Evolutionary conservation across 2,888 invertebrate genomes (phyloP), one percentile per base, ranked within the genome.

Genomic region (Meliscaeva auricollis): DNA sequence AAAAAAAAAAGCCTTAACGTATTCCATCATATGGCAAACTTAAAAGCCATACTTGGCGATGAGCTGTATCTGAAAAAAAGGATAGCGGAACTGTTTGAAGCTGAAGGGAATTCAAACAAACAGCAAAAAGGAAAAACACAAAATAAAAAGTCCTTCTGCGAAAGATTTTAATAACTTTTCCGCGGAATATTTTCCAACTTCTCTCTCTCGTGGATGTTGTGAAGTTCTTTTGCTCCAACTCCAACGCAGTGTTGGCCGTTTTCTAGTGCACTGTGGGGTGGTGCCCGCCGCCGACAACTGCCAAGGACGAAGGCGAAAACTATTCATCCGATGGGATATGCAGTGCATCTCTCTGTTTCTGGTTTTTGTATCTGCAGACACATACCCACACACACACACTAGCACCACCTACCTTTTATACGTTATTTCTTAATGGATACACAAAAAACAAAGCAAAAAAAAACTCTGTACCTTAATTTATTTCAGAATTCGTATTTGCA

Each of bases 121-220:
- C 64, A 62, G 15, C 30, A 20, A 30, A 22, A 20, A 22, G 1
- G 26, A 52, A 26, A 22, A 26, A 11, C 35, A 56, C 38, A 64
- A 60, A 58, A 66, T n/a, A 74, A 79, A 58, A 68, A 58, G 46
- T 35, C 38, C 54, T n/a, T 22, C 50, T 60, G 80, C 75, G 75
- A 75, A 79, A 84, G 84, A 84, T 84, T 84, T 84, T 84, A 84
- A 84, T 84, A 80, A 84, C 73, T 80, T 80, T 84, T 75, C 80
- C 84, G 84, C 80, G 80, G 75, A 74, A 80, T 46, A 80, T 70
- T 79, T 80, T 44, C 62, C 64, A 46, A 52, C 64, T 66, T 46
- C 8, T 46, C 7, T 46, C 30, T 30, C 26, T 26, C 26, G 30
- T 46, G 7, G 62, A 46, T 64, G 30, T 11, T 46, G 46, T 64